phyloP scores from a whole-genome alignment of 30 jellyfish, hydroid and myxozoan species.

The Cassiopea xamachana region DNA sequence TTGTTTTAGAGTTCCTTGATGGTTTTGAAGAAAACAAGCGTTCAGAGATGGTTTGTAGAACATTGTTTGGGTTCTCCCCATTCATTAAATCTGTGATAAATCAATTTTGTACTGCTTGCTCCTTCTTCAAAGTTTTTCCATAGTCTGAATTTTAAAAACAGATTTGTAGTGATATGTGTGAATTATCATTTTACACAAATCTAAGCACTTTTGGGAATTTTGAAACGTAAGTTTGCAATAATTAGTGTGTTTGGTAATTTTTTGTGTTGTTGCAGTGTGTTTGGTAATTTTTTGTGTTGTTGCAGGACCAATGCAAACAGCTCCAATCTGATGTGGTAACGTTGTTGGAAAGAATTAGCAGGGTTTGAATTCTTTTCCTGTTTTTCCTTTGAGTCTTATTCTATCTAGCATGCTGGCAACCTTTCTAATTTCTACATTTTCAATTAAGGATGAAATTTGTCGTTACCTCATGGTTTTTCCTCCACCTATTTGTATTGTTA shows the following conservation, averaged over 20 bases:
- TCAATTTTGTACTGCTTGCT: not conserved
- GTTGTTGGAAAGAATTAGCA: conserved; percentile 83
- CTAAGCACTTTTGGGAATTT: too few species aligned
- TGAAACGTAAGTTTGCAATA: too few species aligned
- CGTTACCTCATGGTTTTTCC: too few species aligned
- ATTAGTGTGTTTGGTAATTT: not conserved
- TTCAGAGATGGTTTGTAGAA: conserved; percentile 70
- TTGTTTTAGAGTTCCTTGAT: conserved; percentile 74
- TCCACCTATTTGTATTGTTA: too few species aligned
- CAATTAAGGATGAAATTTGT: too few species aligned
- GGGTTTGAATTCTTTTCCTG: conserved; percentile 60
- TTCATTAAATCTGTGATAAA: not conserved
- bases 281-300: not conserved
- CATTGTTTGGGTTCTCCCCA: not conserved
- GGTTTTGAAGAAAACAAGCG: conserved; percentile 75
- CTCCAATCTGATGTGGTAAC: conserved; percentile 77
- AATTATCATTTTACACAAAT: too few species aligned
- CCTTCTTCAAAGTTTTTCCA: too few species aligned
- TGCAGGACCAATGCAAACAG: conserved; percentile 76
- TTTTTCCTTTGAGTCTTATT: not conserved
- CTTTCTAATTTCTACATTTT: not conserved
- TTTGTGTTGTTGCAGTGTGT: not conserved
- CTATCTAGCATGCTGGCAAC: not conserved
- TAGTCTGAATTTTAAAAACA: too few species aligned
- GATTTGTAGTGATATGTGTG: too few species aligned